Evolutionary conservation across 2,113 vertebrate species (phyloP).

Genomic region (Channa maculata): DNA sequence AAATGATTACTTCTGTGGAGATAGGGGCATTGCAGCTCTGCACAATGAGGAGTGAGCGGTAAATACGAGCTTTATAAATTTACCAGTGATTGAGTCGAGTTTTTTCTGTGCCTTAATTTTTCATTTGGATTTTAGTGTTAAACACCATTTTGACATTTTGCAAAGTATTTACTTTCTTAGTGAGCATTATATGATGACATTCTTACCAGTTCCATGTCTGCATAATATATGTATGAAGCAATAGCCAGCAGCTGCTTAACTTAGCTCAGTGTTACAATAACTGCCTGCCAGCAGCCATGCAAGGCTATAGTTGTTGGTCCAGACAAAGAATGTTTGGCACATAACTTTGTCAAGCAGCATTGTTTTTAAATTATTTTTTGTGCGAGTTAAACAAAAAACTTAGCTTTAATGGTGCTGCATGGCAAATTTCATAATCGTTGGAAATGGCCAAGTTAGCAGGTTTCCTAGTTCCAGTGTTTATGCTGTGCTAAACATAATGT

Average conservation of each 20-base stretch:
- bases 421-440: too few species aligned
- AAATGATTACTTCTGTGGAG: not conserved
- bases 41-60: not conserved
- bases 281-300: too few species aligned
- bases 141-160: conserved; percentile 4
- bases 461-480: too few species aligned
- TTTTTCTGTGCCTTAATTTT: not conserved
- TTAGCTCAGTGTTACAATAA: not conserved
- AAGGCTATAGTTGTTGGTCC: too few species aligned
- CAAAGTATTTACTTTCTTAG: not conserved
- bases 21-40: not conserved
- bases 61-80: not conserved
- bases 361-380: too few species aligned
- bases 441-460: too few species aligned
- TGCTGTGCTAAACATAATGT: too few species aligned
- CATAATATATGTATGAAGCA: not conserved
- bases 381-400: too few species aligned
- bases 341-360: too few species aligned
- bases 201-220: not conserved
- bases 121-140: not conserved
- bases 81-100: not conserved
- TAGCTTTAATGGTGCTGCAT: too few species aligned
- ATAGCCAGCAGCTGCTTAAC: not conserved
- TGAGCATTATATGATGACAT: not conserved
- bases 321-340: too few species aligned